Evolutionary conservation across 2,113 vertebrate genomes (phyloP).

Genomic region (Rhadina sibilatrix): DNA sequence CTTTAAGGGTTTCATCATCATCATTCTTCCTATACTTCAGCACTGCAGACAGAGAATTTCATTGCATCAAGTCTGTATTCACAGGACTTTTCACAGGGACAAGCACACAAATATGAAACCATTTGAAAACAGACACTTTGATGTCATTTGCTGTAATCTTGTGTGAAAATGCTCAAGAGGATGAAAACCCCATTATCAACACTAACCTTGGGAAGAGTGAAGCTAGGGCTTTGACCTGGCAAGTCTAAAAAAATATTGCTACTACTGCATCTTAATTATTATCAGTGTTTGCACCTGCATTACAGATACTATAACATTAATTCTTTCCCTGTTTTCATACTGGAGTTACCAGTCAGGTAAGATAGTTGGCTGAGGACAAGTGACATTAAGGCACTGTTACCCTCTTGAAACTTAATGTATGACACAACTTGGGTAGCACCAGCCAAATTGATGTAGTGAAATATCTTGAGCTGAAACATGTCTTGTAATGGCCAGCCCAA

Average conservation of each 20-base stretch:
- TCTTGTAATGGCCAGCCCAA: not conserved
- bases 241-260: not conserved
- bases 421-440: not conserved
- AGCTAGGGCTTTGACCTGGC: not conserved
- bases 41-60: conserved; percentile 75
- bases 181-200: conserved; percentile 3
- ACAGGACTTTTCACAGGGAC: not conserved
- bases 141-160: conserved; percentile 20
- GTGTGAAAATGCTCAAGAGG: conserved; percentile 13
- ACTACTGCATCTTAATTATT: not conserved
- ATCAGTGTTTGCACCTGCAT: not conserved
- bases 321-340: not conserved
- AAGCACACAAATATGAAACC: not conserved
- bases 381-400: not conserved
- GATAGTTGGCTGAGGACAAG: not conserved
- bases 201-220: not conserved
- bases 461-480: not conserved
- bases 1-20: conserved; percentile 89
- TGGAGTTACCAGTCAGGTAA: not conserved
- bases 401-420: not conserved
- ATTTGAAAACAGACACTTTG: not conserved
- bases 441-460: not conserved
- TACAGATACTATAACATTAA: not conserved
- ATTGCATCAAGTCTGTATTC: not conserved
- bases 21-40: conserved; percentile 93